phyloP scores from a whole-genome alignment of 2,797 vertebrate species.

The Eulemur rubriventer region DNA sequence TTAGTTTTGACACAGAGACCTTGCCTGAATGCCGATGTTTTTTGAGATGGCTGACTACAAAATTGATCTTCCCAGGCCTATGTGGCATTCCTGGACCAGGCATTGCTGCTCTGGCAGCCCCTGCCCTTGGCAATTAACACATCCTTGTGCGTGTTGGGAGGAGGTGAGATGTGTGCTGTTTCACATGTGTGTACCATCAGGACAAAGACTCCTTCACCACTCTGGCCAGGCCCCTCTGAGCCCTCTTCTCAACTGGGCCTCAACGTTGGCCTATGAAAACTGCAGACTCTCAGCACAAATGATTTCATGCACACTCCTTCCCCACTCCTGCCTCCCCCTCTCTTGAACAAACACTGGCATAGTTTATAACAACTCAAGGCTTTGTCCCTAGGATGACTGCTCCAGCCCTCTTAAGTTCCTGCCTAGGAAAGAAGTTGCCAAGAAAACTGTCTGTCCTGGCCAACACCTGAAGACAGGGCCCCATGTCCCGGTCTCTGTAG shows the following conservation, averaged over 20 bases:
- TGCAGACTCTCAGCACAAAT: background rate
- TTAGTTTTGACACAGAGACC: background rate
- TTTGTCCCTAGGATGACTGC: background rate
- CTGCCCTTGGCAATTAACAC: background rate
- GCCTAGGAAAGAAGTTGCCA: background rate
- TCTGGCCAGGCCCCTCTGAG: background rate
- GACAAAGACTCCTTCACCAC: background rate
- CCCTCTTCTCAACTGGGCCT: background rate
- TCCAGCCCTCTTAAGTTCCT: background rate
- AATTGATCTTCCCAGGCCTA: background rate
- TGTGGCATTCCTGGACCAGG: background rate
- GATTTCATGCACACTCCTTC: background rate
- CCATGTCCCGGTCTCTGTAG: background rate
- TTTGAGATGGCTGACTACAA: conserved; percentile 32
- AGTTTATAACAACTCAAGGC: background rate
- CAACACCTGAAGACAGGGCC: background rate
- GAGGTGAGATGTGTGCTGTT: background rate
- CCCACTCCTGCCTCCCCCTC: background rate
- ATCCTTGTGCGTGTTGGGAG: background rate
- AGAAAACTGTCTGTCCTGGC: background rate
- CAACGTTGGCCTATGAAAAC: background rate
- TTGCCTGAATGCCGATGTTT: conserved; percentile 47
- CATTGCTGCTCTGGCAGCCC: background rate
- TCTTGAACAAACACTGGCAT: background rate
- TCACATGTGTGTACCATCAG: background rate